phyloP scores from a whole-genome alignment of 2,113 vertebrate species.

The Bagarius yarrelli region DNA sequence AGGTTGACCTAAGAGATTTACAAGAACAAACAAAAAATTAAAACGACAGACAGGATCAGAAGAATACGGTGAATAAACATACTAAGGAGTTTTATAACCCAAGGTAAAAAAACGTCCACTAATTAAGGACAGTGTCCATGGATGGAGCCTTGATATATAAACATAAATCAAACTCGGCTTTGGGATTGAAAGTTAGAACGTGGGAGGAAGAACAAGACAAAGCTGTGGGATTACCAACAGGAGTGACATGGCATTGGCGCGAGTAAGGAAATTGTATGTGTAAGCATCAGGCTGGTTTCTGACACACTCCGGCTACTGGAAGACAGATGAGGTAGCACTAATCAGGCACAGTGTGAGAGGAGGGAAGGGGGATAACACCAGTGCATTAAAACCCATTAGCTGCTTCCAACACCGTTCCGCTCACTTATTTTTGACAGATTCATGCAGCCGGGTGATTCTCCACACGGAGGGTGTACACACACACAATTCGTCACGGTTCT shows the following conservation, averaged over 20 bases:
- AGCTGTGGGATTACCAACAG: slow-evolving; percentile 4
- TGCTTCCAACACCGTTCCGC: slow-evolving; percentile 44
- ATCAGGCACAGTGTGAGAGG: slow-evolving; percentile 48
- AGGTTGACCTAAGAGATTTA: too few relatives aligned
- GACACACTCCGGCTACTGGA: slow-evolving; percentile 45
- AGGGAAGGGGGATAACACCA: slow-evolving; percentile 42
- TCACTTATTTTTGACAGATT: slow-evolving; percentile 53
- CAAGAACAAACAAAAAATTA: too few relatives aligned
- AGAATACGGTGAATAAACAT: too few relatives aligned
- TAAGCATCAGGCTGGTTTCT: slow-evolving; percentile 26
- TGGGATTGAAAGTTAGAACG: neutral
- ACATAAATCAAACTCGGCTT: neutral
- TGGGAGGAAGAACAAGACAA: too few relatives aligned
- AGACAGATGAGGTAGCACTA: slow-evolving; percentile 50
- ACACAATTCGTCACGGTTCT: slow-evolving; percentile 39
- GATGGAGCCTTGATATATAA: neutral
- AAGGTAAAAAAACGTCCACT: too few relatives aligned
- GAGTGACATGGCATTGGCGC: slow-evolving; percentile 8
- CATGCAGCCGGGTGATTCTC: slow-evolving; percentile 51
- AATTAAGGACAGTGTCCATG: neutral
- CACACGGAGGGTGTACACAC: slow-evolving; percentile 38
- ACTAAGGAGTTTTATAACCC: too few relatives aligned
- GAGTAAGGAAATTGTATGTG: slow-evolving; percentile 17
- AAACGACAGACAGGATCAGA: too few relatives aligned
- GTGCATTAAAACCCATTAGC: slow-evolving; percentile 57